Conservation (phyloP, 2,888 invertebrate species). For the Strigamia maritima region DNA sequence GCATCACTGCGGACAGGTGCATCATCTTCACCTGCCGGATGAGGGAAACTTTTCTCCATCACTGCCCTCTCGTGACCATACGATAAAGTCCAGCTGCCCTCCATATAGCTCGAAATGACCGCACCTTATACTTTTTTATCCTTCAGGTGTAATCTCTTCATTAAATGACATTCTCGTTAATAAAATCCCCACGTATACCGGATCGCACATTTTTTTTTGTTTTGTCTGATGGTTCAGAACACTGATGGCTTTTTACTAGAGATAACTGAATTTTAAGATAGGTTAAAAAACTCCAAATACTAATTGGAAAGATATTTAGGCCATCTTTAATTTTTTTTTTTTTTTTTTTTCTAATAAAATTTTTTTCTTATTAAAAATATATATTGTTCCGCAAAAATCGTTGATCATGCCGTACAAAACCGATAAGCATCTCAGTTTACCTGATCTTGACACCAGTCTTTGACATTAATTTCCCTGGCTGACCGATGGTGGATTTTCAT, state of each 20-base stretch:
- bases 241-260: not conserved
- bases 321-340: not conserved
- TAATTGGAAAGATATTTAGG: not conserved
- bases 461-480: not conserved
- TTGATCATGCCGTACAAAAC: not conserved
- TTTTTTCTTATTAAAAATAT: not conserved
- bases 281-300: constrained; percentile 6
- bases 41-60: constrained; percentile 18
- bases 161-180: not conserved
- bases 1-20: constrained; percentile 31
- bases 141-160: constrained; percentile 13
- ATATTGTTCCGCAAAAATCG: not conserved
- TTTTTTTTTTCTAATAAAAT: not conserved
- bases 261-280: constrained; percentile 6
- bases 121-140: constrained; percentile 5
- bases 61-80: constrained; percentile 24
- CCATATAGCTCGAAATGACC: constrained; percentile 18
- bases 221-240: not conserved
- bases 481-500: not conserved
- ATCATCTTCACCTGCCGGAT: constrained; percentile 34
- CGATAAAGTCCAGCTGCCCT: constrained; percentile 1
- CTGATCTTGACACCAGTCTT: not conserved
- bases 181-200: constrained; percentile 12
- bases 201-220: not conserved
- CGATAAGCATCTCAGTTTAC: not conserved